These are phyloP conservation scores for Danaus plexippus DNA, from an alignment of 1,140 invertebrate genomes.

Conservation along the genomic window DNA sequence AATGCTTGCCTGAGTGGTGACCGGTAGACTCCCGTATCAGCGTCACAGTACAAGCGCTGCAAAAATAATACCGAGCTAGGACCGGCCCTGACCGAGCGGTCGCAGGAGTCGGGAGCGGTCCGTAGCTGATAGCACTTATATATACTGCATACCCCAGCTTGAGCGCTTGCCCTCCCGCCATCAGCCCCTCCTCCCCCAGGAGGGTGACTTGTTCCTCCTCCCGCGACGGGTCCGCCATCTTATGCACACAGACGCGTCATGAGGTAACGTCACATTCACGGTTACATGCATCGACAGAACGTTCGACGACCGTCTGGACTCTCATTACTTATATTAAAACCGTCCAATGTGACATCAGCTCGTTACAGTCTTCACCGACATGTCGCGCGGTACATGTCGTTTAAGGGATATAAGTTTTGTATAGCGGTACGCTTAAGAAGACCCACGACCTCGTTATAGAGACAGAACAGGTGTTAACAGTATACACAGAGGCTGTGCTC, in stretches of 20 bases:
- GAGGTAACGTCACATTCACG: conserved; percentile 53
- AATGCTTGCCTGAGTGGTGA: conserved; percentile 84
- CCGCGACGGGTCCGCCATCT: conserved; percentile 93
- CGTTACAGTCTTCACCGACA: no score
- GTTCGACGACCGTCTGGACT: no score
- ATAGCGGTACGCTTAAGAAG: conserved; percentile 28
- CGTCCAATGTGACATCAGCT: conserved; percentile 30
- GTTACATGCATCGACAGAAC: conserved; percentile 6
- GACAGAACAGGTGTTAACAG: conserved; percentile 27
- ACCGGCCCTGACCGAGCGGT: conserved; percentile 53
- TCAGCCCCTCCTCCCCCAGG: conserved; percentile 93
- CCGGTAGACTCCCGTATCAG: conserved; percentile 79
- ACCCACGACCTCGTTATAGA: conserved; percentile 49
- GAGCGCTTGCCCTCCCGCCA: conserved; percentile 92
- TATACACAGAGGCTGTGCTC: conserved; percentile 22
- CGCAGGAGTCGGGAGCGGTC: conserved; percentile 43
- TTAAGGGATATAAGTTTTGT: conserved; percentile 8
- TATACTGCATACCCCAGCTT: conserved; percentile 82
- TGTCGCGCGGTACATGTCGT: neutral
- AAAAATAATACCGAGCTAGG: conserved; percentile 73
- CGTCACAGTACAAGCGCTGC: conserved; percentile 81
- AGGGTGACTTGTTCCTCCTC: conserved; percentile 95
- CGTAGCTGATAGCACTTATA: conserved; percentile 37
- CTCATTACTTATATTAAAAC: no score
- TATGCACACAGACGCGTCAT: conserved; percentile 68